phyloP scores from a whole-genome alignment of 2,888 invertebrate species.

The Nasonovia ribisnigri region DNA sequence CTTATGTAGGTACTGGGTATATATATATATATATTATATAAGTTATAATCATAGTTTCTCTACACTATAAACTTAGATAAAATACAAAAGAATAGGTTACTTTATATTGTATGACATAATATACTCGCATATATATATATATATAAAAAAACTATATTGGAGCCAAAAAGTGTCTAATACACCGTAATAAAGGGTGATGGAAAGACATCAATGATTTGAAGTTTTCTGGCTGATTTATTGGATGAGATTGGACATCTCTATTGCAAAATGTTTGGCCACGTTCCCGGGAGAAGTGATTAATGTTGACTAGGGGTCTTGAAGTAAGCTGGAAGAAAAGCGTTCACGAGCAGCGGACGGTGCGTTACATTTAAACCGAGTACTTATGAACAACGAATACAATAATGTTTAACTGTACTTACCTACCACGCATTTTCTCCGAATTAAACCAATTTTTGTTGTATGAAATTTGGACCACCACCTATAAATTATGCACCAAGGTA shows the following conservation, averaged over 20 bases:
- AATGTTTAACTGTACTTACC: background rate
- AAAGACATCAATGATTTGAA: slow-evolving; percentile 53
- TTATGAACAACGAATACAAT: background rate
- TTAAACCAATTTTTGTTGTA: background rate
- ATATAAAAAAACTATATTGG: background rate
- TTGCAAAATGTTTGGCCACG: slow-evolving; percentile 48
- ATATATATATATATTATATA: background rate
- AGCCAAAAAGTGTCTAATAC: slow-evolving; percentile 55
- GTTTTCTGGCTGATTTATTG: slow-evolving; percentile 54
- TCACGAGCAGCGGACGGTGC: slow-evolving; percentile 6
- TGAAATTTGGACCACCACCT: background rate
- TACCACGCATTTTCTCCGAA: background rate
- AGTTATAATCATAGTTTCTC: background rate
- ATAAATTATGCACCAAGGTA: background rate
- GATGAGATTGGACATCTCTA: slow-evolving; percentile 44
- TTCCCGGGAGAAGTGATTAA: slow-evolving; percentile 56
- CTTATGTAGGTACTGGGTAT: background rate
- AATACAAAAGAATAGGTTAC: background rate
- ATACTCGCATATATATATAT: background rate
- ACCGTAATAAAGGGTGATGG: slow-evolving; percentile 42
- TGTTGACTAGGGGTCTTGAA: slow-evolving; percentile 44
- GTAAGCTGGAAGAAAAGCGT: slow-evolving; percentile 33
- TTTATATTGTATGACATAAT: background rate
- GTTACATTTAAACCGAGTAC: slow-evolving; percentile 35
- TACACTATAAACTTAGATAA: background rate